phyloP scores from a whole-genome alignment of 2,888 invertebrate species.

The Polymixis lichenea region DNA sequence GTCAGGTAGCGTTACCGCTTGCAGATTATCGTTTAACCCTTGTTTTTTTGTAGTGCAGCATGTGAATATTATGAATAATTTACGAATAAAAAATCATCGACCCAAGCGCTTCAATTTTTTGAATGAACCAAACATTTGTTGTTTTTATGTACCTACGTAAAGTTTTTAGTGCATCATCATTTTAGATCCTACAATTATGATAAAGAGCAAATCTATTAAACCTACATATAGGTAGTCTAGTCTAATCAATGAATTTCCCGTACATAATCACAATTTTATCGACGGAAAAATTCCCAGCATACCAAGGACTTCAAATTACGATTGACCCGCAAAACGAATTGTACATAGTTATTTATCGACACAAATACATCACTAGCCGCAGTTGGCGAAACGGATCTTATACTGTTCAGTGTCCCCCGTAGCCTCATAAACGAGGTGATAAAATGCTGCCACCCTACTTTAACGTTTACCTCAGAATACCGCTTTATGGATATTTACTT shows the following conservation, averaged over 20 bases:
- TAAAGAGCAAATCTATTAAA: background rate
- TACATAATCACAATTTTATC: background rate
- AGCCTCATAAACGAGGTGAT: slow-evolving; percentile 80
- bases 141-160: no score
- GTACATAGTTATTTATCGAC: slow-evolving; percentile 54
- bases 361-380: slow-evolving; percentile 56
- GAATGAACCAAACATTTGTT: background rate
- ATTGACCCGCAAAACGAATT: slow-evolving; percentile 28
- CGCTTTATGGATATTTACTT: slow-evolving; percentile 72
- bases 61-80: slow-evolving; percentile 27
- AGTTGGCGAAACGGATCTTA: slow-evolving; percentile 71
- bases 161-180: background rate
- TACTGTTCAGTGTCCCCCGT: slow-evolving; percentile 74
- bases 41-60: slow-evolving; percentile 34
- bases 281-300: background rate
- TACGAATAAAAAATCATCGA: background rate
- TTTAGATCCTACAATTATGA: background rate
- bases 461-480: slow-evolving; percentile 70
- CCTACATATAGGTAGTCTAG: background rate
- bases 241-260: background rate
- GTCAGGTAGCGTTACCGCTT: slow-evolving; percentile 32
- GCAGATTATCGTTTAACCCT: slow-evolving; percentile 33
- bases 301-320: background rate
- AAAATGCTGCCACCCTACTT: slow-evolving; percentile 77
- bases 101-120: background rate